phyloP scores from a whole-genome alignment of 2,113 vertebrate species.

The Halcyon senegalensis region DNA sequence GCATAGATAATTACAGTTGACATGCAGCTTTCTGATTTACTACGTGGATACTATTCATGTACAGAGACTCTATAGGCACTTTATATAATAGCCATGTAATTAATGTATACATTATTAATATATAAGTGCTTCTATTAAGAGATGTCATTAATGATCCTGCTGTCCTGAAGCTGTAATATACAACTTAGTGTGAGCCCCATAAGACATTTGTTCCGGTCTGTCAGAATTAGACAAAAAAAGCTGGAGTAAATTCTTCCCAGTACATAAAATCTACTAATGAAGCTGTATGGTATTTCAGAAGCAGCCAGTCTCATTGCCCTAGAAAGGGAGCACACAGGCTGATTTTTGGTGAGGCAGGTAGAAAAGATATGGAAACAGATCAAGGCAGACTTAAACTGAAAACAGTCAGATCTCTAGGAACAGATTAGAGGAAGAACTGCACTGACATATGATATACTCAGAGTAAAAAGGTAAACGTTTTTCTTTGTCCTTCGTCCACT shows the following conservation, averaged over 20 bases:
- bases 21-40: conserved; percentile 60
- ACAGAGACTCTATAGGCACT: conserved; percentile 59
- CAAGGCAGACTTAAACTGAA: neutral
- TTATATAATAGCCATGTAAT: conserved; percentile 69
- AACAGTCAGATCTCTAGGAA: neutral
- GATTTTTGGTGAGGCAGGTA: neutral
- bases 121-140: conserved; percentile 58
- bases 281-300: neutral
- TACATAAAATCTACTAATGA: neutral
- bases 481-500: neutral
- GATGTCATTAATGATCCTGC: conserved; percentile 51
- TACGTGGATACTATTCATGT: conserved; percentile 18
- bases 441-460: neutral
- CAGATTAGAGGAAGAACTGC: neutral
- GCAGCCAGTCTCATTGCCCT: neutral
- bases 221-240: conserved; percentile 1
- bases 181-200: neutral
- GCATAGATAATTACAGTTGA: conserved; percentile 48
- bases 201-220: neutral
- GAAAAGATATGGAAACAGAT: neutral
- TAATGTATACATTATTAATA: conserved; percentile 66
- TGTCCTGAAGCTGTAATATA: conserved; percentile 11
- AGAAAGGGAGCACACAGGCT: neutral
- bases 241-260: neutral
- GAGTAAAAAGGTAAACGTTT: neutral